Evolutionary conservation across 1,140 invertebrate species (phyloP), one percentile per base, ranked within the genome.

Genomic region (Anagrus nilaparvatae): DNA sequence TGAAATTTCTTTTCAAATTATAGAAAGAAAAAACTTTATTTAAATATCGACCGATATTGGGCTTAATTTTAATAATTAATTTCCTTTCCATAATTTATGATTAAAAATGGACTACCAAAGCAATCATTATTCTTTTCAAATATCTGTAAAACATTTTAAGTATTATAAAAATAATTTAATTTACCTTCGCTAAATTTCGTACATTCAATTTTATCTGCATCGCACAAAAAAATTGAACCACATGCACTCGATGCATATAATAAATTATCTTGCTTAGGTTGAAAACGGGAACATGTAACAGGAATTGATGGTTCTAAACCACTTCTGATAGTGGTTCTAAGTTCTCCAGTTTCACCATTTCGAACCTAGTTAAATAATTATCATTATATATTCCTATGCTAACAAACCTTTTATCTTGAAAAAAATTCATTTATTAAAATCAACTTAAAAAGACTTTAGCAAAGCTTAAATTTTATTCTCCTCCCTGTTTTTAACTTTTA

Each of bases 141-240:
- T n/a, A 21, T 14, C 5, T 1, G 13, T 23, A 21, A 3, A 35
- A 3, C 13, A n/a, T 35, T 7, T 4, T 17, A 38, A 38, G 5
- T 8, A 12, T 24, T 36, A 10, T 5, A 24, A 6, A 19, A 30
- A 43, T 31, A 6, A 31, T 14, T 23, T 29, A 18, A 18, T 33
- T 40, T 40, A 59, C 59, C 57, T 46, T 46, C 34, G 18, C 50
- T 44, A 37, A 57, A 57, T 36, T 44, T 48, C 14, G 33, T 42
- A 41, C 51, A 53, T 36, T 58, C 47, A 34, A 52, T 49, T 5
- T 48, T 53, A 13, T 51, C 33, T 3, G 31, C 43, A 5, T 31
- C 47, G 34, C 57, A 58, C n/a, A 49, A 21, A 36, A 51, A 61
- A 13, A 61, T 54, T 31, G 32, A 52, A 23, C 59, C 57, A 33